Percentiles rank a stretch among this genome's conserved stretches.
Conservation (phyloP, 2,113 vertebrate species). For the Acanthochromis polyacanthus region DNA sequence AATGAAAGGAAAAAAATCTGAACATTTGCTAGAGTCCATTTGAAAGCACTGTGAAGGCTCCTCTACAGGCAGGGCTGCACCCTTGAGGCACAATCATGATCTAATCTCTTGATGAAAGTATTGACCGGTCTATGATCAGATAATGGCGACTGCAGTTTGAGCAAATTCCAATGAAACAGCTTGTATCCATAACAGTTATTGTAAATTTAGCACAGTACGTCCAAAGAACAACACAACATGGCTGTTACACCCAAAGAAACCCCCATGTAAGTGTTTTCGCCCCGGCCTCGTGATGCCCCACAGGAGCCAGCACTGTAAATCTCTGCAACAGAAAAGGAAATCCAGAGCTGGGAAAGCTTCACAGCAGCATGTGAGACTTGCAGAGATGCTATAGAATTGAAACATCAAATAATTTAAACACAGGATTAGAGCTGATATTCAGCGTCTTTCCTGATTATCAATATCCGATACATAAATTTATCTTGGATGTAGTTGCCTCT, state of each 20-base stretch:
- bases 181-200: slow-evolving; percentile 37
- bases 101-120: slow-evolving; percentile 63
- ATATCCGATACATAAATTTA: too few species aligned
- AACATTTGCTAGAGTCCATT: slow-evolving; percentile 21
- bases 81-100: slow-evolving; percentile 26
- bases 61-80: slow-evolving; percentile 16
- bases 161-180: slow-evolving; percentile 41
- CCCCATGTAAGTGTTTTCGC: slow-evolving; percentile 42
- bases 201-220: slow-evolving; percentile 21
- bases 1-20: slow-evolving; percentile 19
- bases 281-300: slow-evolving; percentile 25
- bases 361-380: not conserved
- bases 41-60: slow-evolving; percentile 15
- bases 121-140: slow-evolving; percentile 58
- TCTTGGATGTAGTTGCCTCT: too few species aligned
- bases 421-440: too few species aligned
- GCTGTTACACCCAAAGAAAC: slow-evolving; percentile 12
- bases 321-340: slow-evolving; percentile 29
- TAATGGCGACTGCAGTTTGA: slow-evolving; percentile 43
- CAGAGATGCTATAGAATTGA: too few species aligned
- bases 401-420: too few species aligned
- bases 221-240: slow-evolving; percentile 32
- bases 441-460: too few species aligned
- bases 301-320: slow-evolving; percentile 34
- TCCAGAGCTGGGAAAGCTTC: slow-evolving; percentile 15